Evolutionary conservation across 2,113 vertebrate genomes (phyloP).

Genomic region (Tupaia chinensis): DNA sequence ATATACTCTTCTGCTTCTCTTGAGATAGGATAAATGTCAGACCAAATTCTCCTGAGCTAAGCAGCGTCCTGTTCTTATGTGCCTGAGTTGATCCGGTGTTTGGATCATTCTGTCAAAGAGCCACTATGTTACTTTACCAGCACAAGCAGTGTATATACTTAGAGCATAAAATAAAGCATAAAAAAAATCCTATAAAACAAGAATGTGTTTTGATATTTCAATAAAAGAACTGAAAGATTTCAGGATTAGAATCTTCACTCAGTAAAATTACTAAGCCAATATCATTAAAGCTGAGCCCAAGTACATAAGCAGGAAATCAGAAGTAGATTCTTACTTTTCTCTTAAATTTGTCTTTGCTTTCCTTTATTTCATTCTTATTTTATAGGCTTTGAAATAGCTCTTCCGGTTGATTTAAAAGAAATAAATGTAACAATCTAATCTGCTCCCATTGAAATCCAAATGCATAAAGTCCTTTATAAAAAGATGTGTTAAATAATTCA

Average conservation of each 20-base stretch:
- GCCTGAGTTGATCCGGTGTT: not conserved
- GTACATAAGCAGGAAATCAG: not conserved
- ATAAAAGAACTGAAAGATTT: conserved; percentile 48
- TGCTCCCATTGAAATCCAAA: not conserved
- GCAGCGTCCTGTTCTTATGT: not conserved
- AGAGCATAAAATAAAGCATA: conserved; percentile 19
- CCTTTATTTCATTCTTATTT: conserved; percentile 30
- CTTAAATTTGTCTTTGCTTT: not conserved
- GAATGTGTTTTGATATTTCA: conserved; percentile 59
- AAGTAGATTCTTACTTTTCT: not conserved
- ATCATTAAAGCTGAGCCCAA: not conserved
- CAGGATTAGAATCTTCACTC: not conserved
- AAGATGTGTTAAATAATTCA: conserved; percentile 80
- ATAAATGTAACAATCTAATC: conserved; percentile 61
- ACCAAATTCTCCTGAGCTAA: not conserved
- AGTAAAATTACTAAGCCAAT: not conserved
- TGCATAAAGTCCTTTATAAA: conserved; percentile 36
- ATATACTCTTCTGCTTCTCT: not conserved
- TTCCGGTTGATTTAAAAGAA: conserved; percentile 52
- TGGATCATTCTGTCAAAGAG: not conserved
- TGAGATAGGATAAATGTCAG: not conserved
- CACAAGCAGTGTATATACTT: not conserved
- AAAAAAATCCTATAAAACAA: not conserved
- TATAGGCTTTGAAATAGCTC: not conserved
- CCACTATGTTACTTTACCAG: not conserved